These are phyloP conservation scores for Eupeodes corollae DNA, from an alignment of 1,140 invertebrate genomes.

Conservation along the genomic window DNA sequence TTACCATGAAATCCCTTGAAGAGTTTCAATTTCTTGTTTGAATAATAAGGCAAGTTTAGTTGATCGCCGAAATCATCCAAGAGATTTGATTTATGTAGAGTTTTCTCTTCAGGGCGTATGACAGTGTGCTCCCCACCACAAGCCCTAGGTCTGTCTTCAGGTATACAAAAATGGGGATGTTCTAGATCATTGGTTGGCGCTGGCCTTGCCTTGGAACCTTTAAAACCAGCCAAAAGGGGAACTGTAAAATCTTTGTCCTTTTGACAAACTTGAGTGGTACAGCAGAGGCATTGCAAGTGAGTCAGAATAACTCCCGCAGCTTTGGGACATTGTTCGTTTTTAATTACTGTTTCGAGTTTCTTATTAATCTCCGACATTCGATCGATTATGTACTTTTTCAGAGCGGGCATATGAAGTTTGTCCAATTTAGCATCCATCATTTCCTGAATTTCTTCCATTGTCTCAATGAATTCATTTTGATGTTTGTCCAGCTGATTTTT, in stretches of 20 bases:
- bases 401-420: conserved; percentile 27
- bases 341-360: conserved; percentile 14
- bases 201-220: too few relatives aligned
- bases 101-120: not conserved
- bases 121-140: not conserved
- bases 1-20: too few relatives aligned
- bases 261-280: conserved; percentile 8
- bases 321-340: conserved; percentile 18
- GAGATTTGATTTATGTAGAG: too few relatives aligned
- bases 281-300: conserved; percentile 16
- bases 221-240: too few relatives aligned
- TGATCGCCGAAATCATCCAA: too few relatives aligned
- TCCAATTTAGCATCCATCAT: conserved; percentile 33
- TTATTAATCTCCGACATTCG: conserved; percentile 20
- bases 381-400: conserved; percentile 31
- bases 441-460: conserved; percentile 34
- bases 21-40: too few relatives aligned
- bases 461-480: conserved; percentile 21
- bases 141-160: not conserved
- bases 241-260: too few relatives aligned
- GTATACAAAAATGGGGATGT: not conserved
- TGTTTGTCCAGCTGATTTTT: conserved; percentile 16
- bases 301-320: conserved; percentile 23
- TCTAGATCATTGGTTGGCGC: too few relatives aligned
- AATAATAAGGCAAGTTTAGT: too few relatives aligned